Evolutionary conservation across 2,888 invertebrate genomes (phyloP).

Genomic region (Pseudolycoriella hygida): DNA sequence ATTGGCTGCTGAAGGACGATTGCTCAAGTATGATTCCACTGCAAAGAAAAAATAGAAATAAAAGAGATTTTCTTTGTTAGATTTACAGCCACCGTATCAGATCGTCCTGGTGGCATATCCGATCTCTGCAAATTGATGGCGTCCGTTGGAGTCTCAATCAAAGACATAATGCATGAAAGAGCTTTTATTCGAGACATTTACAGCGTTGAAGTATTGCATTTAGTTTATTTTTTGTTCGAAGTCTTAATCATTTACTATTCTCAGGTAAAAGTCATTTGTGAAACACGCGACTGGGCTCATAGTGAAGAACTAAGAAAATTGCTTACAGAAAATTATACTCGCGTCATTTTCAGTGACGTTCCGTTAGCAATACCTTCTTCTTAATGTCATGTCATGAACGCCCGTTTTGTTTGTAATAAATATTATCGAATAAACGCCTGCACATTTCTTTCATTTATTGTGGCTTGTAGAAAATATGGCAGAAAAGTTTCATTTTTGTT

Average conservation of each 20-base stretch:
- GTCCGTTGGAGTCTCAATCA: conserved; percentile 70
- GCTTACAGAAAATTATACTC: conserved; percentile 35
- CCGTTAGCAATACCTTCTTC: conserved; percentile 12
- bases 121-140: conserved; percentile 64
- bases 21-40: conserved; percentile 34
- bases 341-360: conserved; percentile 33
- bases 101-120: conserved; percentile 75
- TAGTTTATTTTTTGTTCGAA: conserved; percentile 1
- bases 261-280: conserved; percentile 76
- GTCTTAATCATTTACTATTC: conserved; percentile 17
- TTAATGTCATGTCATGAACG: too few relatives aligned
- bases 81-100: conserved; percentile 63
- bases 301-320: conserved; percentile 40
- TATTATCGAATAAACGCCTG: too few relatives aligned
- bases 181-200: conserved; percentile 91
- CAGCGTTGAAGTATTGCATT: conserved; percentile 38
- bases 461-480: too few relatives aligned
- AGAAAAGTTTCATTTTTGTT: too few relatives aligned
- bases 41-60: too few relatives aligned
- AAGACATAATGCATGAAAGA: conserved; percentile 89
- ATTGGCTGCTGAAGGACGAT: conserved; percentile 67
- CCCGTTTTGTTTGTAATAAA: too few relatives aligned
- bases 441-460: too few relatives aligned
- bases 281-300: conserved; percentile 71
- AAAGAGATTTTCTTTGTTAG: too few relatives aligned